Evolutionary conservation across 2,888 invertebrate species (phyloP).

Genomic region (Drosophila conformis): DNA sequence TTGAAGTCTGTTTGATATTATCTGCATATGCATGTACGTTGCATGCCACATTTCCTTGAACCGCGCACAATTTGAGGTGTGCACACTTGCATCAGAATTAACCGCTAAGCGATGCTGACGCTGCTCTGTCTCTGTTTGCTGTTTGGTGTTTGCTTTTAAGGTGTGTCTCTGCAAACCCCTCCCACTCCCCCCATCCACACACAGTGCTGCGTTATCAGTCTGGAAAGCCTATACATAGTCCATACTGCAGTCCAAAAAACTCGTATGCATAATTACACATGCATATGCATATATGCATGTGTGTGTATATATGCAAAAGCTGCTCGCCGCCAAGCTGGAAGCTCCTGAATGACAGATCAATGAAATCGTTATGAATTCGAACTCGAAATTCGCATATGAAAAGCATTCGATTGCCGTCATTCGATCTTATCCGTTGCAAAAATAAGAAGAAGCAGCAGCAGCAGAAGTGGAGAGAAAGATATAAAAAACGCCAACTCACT

Average conservation of each 20-base stretch:
- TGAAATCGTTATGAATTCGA: constrained; percentile 76
- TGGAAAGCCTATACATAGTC: constrained; percentile 5
- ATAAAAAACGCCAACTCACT: constrained; percentile 50
- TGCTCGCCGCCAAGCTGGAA: constrained; percentile 61
- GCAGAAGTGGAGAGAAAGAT: neutral
- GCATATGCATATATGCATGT: neutral
- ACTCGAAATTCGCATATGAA: constrained; percentile 25
- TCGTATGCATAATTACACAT: constrained; percentile 10
- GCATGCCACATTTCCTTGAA: constrained; percentile 22
- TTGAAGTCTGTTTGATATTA: constrained; percentile 13
- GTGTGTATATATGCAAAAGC: constrained; percentile 3
- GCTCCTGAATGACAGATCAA: constrained; percentile 80
- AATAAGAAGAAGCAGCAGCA: neutral
- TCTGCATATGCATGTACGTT: constrained; percentile 8
- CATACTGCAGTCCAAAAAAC: constrained; percentile 5
- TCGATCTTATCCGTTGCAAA: constrained; percentile 47
- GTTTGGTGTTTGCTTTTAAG: constrained; percentile 39
- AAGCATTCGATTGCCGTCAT: constrained; percentile 41
- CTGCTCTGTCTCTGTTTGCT: constrained; percentile 33
- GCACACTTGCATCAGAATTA: constrained; percentile 44
- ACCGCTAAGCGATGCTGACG: constrained; percentile 37
- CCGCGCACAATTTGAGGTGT: constrained; percentile 23
- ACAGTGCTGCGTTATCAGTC: constrained; percentile 64
- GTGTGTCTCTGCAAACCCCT: constrained; percentile 44
- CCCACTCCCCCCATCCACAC: constrained; percentile 26